Percentiles rank a stretch among this genome's conserved stretches.
phyloP scores from a whole-genome alignment of 1,140 invertebrate species.

The Subanguina moxae region DNA sequence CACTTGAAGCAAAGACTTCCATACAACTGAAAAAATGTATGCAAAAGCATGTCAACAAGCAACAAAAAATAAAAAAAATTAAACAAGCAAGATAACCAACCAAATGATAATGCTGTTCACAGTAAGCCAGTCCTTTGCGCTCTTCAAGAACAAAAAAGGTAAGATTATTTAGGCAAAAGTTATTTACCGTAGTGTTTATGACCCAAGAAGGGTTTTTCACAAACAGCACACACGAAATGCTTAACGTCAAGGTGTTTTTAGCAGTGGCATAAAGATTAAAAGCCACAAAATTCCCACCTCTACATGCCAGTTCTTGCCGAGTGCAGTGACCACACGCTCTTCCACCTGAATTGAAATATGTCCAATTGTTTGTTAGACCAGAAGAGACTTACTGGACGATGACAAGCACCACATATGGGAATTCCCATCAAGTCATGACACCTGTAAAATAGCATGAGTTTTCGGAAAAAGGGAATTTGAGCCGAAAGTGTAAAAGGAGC shows the following conservation, averaged over 20 bases:
- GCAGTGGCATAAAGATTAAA: conserved; percentile 8
- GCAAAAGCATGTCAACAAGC: too few relatives aligned
- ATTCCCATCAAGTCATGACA: conserved; percentile 82
- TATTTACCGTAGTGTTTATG: conserved; percentile 82
- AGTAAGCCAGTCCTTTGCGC: conserved; percentile 95
- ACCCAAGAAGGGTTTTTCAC: conserved; percentile 97
- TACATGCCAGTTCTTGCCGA: conserved; percentile 99
- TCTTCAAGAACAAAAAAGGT: conserved; percentile 59
- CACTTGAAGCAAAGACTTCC: conserved; percentile 97
- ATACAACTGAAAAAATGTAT: conserved; percentile 81
- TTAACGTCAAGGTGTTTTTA: conserved; percentile 59
- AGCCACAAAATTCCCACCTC: conserved; percentile 65
- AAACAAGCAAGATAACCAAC: too few relatives aligned
- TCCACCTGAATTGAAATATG: conserved; percentile 68
- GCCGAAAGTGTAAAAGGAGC: too few relatives aligned
- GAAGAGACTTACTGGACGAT: conserved; percentile 70
- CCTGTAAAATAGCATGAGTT: too few relatives aligned
- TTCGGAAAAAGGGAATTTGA: too few relatives aligned
- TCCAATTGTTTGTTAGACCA: too few relatives aligned
- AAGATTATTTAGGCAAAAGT: too few relatives aligned
- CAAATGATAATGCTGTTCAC: conserved; percentile 92
- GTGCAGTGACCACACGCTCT: conserved; percentile 87
- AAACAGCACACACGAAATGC: conserved; percentile 99
- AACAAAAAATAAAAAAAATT: too few relatives aligned
- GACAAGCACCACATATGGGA: conserved; percentile 89